Conservation (phyloP, 1,140 invertebrate genomes). For the Pseudobourletiella spinata region DNA sequence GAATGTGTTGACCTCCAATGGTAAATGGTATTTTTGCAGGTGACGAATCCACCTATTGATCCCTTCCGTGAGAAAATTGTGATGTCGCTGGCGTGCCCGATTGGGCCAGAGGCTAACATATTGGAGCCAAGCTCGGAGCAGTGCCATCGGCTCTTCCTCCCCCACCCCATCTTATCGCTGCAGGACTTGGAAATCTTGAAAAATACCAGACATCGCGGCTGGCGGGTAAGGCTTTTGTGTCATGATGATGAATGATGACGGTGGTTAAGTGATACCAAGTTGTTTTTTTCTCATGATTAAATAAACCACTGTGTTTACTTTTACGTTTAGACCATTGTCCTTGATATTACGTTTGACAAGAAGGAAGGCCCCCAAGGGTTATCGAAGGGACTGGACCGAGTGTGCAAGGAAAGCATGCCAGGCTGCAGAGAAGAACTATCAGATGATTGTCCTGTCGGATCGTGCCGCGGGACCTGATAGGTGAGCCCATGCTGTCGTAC, state of each 20-base stretch:
- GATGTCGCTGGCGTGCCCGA: constrained; percentile 89
- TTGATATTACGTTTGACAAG: constrained; percentile 81
- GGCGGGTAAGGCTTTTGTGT: constrained; percentile 59
- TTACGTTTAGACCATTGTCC: constrained; percentile 57
- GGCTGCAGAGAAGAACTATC: constrained; percentile 70
- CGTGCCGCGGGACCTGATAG: constrained; percentile 57
- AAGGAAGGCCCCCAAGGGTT: constrained; percentile 62
- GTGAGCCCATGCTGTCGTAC: constrained; percentile 39
- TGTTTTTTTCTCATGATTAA: background rate
- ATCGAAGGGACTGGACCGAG: constrained; percentile 61
- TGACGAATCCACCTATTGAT: constrained; percentile 69
- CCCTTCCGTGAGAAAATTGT: constrained; percentile 98
- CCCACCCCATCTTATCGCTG: constrained; percentile 89
- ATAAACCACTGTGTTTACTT: background rate
- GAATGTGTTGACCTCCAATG: too few species aligned
- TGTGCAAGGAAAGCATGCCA: constrained; percentile 71
- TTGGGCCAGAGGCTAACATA: constrained; percentile 89
- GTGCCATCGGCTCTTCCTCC: constrained; percentile 84
- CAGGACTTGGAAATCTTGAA: constrained; percentile 81
- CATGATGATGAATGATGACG: too few species aligned
- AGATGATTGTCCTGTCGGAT: constrained; percentile 85
- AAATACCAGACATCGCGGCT: constrained; percentile 72
- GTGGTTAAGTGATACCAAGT: too few species aligned
- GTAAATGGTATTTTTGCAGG: background rate
- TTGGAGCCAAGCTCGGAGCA: constrained; percentile 79